Conservation (phyloP, 2,797 vertebrate species). For the Sebastes iracundus region DNA sequence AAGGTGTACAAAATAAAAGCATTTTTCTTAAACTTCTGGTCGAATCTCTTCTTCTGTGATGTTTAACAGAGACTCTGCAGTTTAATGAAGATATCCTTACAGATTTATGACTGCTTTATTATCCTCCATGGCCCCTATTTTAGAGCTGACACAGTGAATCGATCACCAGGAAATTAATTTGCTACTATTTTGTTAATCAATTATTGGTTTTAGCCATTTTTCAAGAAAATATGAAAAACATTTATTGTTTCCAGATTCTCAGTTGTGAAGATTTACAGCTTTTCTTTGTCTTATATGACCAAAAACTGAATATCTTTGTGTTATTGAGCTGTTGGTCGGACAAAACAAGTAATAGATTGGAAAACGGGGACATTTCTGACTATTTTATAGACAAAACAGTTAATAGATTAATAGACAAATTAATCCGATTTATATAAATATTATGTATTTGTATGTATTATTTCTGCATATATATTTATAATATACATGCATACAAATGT, state of each 20-base stretch:
- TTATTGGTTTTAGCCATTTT: not conserved
- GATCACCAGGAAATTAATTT: not conserved
- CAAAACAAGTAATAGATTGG: not conserved
- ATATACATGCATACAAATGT: not conserved
- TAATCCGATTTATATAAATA: too few relatives aligned
- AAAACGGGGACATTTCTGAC: not conserved
- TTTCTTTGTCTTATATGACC: not conserved
- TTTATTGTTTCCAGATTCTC: not conserved
- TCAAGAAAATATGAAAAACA: not conserved
- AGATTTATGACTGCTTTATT: not conserved
- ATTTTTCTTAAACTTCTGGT: conserved; percentile 78
- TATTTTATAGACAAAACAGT: not conserved
- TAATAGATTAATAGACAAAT: not conserved
- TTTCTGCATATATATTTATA: not conserved
- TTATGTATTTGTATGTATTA: not conserved
- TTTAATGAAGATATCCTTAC: not conserved
- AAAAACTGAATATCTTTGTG: not conserved
- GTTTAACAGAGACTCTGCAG: not conserved
- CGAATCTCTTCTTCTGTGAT: not conserved
- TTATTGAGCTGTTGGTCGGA: not conserved
- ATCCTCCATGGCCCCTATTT: not conserved
- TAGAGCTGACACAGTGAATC: not conserved
- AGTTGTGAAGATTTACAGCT: not conserved
- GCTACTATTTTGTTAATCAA: not conserved
- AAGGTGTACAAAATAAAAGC: conserved; percentile 93